phyloP scores from a whole-genome alignment of 2,797 vertebrate genomes.

The Ispidina lecontei region DNA sequence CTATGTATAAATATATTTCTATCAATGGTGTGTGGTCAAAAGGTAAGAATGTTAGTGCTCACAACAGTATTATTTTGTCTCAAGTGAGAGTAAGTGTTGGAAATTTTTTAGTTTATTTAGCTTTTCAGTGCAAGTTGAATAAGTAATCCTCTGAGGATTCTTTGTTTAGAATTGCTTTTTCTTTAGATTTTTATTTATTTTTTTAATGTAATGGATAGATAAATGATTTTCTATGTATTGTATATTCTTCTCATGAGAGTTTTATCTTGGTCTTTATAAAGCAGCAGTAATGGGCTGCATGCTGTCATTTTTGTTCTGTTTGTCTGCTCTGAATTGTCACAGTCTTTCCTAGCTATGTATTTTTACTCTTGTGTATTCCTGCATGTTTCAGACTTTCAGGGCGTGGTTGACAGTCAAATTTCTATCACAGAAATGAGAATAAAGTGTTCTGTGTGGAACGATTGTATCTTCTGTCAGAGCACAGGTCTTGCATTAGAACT shows the following conservation, averaged over 20 bases:
- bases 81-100: not conserved
- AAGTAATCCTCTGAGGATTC: not conserved
- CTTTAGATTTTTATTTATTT: not conserved
- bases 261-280: not conserved
- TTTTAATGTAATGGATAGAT: not conserved
- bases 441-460: not conserved
- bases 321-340: not conserved
- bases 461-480: not conserved
- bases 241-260: not conserved
- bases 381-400: not conserved
- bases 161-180: not conserved
- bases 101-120: not conserved
- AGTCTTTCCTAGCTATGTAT: not conserved
- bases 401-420: not conserved
- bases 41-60: not conserved
- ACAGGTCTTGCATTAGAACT: not conserved
- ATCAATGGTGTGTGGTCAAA: not conserved
- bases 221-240: not conserved
- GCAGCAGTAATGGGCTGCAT: not conserved
- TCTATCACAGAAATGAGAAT: not conserved
- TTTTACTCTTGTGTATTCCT: not conserved
- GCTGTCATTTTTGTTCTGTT: not conserved
- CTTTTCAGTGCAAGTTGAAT: not conserved
- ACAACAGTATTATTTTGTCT: not conserved
- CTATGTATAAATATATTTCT: not conserved